Evolutionary conservation across 2,797 vertebrate species (phyloP), one percentile per base, ranked within the genome.

Genomic region (Gambusia yucatana): DNA sequence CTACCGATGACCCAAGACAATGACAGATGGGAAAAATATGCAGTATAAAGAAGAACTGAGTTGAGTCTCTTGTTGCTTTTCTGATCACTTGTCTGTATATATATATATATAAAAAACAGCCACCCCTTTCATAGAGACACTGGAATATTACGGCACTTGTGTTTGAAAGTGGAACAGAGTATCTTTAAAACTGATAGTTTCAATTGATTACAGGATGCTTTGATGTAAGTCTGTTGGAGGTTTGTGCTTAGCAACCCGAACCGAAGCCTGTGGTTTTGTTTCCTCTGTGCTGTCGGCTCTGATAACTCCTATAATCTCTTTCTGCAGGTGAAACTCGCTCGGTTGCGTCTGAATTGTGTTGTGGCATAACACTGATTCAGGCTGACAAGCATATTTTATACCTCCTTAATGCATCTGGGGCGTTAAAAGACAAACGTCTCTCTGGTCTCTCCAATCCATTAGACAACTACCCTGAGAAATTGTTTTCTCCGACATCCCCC

Each of bases 351-450:
- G 82, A 72, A 47, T 82, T 74, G 75, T 46, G 57, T 78, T 83
- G 82, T 77, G 47, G 73, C 50, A 43, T 52, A 79, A 89, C 85
- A 73, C 25, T 86, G 87, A 89, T 90, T 85, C 67, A 86, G 88
- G 76, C 86, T 83, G 88, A 91, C 86, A 81, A 69, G 67, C 77
- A 63, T 77, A 77, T 85, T 92, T 89, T 77, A 75, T 76, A 77
- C 61, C 70, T 85, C 80, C 86, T 88, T 81, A 86, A 80, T 87
- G 82, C 79, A 85, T 87, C 83, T 79, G 78, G 69, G 73, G 82
- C 71, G 33, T 79, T 79, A 77, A 85, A 87, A 86, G 90, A 89
- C 89, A 87, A 88, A 84, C 13, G 52, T 82, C 74, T 87, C 83
- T 83, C 46, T 74, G 77, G 47, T 80, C 55, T 76, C 77, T 79